These are phyloP conservation scores for Sebastes nivosus DNA, from an alignment of 2,797 vertebrate genomes.

Conservation along the genomic window DNA sequence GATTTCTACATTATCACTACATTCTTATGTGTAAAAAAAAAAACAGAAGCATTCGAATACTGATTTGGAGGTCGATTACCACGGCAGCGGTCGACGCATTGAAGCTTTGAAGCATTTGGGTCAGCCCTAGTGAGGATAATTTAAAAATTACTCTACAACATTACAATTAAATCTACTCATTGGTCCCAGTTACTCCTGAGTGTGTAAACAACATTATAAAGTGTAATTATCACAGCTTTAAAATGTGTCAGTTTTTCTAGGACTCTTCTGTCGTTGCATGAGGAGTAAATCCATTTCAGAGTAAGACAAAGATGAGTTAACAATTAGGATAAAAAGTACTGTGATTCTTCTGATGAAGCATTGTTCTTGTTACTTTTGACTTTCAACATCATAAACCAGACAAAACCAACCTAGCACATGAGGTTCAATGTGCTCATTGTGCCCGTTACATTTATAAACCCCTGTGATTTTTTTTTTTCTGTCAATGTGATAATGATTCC, in stretches of 20 bases:
- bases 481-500: not conserved
- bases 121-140: not conserved
- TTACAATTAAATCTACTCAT: not conserved
- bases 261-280: not conserved
- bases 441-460: not conserved
- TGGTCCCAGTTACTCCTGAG: not conserved
- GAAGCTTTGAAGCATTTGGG: too few relatives aligned
- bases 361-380: not conserved
- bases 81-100: too few relatives aligned
- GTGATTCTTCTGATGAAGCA: not conserved
- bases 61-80: too few relatives aligned
- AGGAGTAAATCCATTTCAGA: not conserved
- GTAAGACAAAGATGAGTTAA: not conserved
- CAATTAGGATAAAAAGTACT: not conserved
- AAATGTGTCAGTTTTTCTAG: not conserved
- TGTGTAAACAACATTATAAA: not conserved
- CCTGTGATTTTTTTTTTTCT: not conserved
- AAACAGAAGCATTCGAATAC: rapidly evolving
- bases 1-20: too few relatives aligned
- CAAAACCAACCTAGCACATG: not conserved
- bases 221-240: not conserved
- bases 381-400: not conserved
- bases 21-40: too few relatives aligned
- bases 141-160: not conserved
- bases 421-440: not conserved